Conservation (phyloP, 2,888 invertebrate species). For the Tetanocera ferruginea region DNA sequence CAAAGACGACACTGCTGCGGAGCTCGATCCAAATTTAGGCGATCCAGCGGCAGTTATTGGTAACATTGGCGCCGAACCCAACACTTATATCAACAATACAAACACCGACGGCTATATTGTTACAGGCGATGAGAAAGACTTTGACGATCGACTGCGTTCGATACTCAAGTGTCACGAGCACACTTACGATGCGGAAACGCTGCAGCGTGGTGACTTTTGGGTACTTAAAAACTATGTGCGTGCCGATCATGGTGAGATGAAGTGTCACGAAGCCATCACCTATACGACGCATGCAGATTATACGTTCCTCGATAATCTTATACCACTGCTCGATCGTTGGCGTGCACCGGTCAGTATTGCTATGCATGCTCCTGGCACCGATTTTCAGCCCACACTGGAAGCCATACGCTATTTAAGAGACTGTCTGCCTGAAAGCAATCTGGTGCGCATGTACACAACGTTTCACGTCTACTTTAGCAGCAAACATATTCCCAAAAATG, state of each 20-base stretch:
- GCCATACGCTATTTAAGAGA: slow-evolving; percentile 85
- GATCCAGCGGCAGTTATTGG: slow-evolving; percentile 57
- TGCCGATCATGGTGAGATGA: slow-evolving; percentile 77
- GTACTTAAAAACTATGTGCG: slow-evolving; percentile 88
- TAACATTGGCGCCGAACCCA: slow-evolving; percentile 53
- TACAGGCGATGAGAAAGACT: slow-evolving; percentile 67
- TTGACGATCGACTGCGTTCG: slow-evolving; percentile 67
- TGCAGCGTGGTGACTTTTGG: slow-evolving; percentile 88
- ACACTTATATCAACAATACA: slow-evolving; percentile 45
- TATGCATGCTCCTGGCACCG: slow-evolving; percentile 88
- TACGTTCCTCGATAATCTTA: slow-evolving; percentile 91
- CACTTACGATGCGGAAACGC: slow-evolving; percentile 73
- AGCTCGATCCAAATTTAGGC: slow-evolving; percentile 51
- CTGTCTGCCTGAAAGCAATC: slow-evolving; percentile 77
- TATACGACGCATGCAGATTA: slow-evolving; percentile 94
- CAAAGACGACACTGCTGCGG: slow-evolving; percentile 40
- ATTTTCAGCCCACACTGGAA: slow-evolving; percentile 82
- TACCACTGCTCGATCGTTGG: slow-evolving; percentile 88
- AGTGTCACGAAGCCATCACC: slow-evolving; percentile 88
- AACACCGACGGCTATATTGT: slow-evolving; percentile 64
- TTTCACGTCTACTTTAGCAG: slow-evolving; percentile 92
- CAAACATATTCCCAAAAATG: slow-evolving; percentile 84
- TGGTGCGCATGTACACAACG: slow-evolving; percentile 84
- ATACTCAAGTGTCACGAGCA: slow-evolving; percentile 76
- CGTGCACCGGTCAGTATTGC: slow-evolving; percentile 89